Percentiles rank a stretch among this genome's conserved stretches.
These are phyloP conservation scores for Leguminivora glycinivorella DNA, from an alignment of 1,140 invertebrate genomes.

Conservation along the genomic window DNA sequence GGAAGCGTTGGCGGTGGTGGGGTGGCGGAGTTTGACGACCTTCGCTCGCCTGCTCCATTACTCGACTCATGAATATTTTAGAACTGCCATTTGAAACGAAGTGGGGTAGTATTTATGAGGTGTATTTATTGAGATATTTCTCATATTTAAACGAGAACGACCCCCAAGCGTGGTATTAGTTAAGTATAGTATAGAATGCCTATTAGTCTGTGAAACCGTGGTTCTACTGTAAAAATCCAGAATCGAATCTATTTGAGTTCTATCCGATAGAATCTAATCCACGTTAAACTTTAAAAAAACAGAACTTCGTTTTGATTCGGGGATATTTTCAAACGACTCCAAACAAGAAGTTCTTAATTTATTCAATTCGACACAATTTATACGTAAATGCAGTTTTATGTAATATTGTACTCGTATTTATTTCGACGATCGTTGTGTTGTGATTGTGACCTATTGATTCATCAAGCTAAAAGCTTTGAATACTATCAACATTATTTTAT, in stretches of 20 bases:
- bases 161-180: too few relatives aligned
- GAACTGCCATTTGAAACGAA: constrained; percentile 1
- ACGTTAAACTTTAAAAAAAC: too few relatives aligned
- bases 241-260: too few relatives aligned
- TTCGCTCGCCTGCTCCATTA: constrained; percentile 18
- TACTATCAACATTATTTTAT: background rate
- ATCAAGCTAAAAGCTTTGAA: background rate
- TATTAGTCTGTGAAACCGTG: too few relatives aligned
- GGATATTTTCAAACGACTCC: too few relatives aligned
- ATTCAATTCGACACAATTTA: too few relatives aligned
- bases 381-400: background rate
- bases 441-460: background rate
- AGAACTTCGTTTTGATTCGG: too few relatives aligned
- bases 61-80: constrained; percentile 7
- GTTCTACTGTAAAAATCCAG: too few relatives aligned
- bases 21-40: constrained; percentile 33
- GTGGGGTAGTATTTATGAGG: background rate
- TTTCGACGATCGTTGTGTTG: background rate
- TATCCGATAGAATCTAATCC: too few relatives aligned
- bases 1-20: constrained; percentile 26
- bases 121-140: background rate
- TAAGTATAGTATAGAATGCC: too few relatives aligned
- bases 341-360: too few relatives aligned
- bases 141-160: background rate
- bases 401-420: background rate